A percentile compares a stretch with the other conserved stretches of the same genome.
phyloP scores from a whole-genome alignment of 2,888 invertebrate genomes.

The Mythimna impura region DNA sequence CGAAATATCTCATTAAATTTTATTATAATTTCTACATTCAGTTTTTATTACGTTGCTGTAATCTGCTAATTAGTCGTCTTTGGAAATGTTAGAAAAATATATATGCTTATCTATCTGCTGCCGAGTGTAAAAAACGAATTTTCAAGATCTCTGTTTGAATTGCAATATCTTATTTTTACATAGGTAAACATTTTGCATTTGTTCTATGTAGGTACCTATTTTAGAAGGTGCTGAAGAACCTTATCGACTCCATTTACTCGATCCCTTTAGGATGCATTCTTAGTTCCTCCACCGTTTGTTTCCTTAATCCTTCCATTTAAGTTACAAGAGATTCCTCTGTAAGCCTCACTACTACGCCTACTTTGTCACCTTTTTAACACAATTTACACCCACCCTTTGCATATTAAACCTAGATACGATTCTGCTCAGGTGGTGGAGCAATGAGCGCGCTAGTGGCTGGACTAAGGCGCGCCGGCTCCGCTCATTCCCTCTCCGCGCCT shows the following conservation, averaged over 20 bases:
- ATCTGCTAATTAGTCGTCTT: slow-evolving; percentile 55
- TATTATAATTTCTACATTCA: slow-evolving; percentile 59
- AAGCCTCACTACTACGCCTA: slow-evolving; percentile 18
- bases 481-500: slow-evolving; percentile 87
- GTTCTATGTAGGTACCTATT: too few species aligned
- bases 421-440: slow-evolving; percentile 80
- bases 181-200: background rate
- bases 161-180: background rate
- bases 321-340: background rate
- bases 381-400: background rate
- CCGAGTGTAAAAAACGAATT: slow-evolving; percentile 4
- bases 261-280: background rate
- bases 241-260: background rate
- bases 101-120: slow-evolving; percentile 10
- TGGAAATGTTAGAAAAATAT: slow-evolving; percentile 39
- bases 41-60: slow-evolving; percentile 49
- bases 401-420: slow-evolving; percentile 25
- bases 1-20: slow-evolving; percentile 71
- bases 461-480: slow-evolving; percentile 87
- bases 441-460: slow-evolving; percentile 88
- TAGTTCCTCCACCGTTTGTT: background rate
- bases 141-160: background rate
- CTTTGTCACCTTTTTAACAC: background rate
- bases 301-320: background rate
- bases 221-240: background rate